phyloP scores from a whole-genome alignment of 2,113 vertebrate species.

The Cardinalis cardinalis region DNA sequence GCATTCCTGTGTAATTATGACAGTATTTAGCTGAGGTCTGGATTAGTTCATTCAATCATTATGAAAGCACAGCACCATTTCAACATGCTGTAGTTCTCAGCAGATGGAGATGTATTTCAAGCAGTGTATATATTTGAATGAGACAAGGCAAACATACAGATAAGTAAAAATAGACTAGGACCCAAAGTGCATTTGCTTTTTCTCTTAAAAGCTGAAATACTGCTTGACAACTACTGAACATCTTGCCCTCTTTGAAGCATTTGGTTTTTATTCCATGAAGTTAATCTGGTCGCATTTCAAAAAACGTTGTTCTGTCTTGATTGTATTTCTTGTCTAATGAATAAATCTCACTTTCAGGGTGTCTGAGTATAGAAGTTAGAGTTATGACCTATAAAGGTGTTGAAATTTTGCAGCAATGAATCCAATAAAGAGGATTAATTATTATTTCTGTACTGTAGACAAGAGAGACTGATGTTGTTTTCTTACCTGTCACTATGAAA shows the following conservation, averaged over 20 bases:
- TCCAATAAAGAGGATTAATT: neutral
- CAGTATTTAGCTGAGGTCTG: neutral
- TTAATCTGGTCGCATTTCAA: neutral
- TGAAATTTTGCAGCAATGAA: neutral
- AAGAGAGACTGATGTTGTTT: neutral
- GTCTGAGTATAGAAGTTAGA: neutral
- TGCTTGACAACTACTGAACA: neutral
- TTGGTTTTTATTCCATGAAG: neutral
- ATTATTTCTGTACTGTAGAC: neutral
- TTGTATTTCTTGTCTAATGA: neutral
- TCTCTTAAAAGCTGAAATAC: neutral
- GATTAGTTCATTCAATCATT: neutral
- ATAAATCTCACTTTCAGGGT: neutral
- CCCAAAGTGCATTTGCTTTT: neutral
- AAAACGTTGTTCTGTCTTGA: neutral
- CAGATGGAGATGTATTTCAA: neutral
- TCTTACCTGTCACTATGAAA: neutral
- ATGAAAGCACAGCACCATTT: neutral
- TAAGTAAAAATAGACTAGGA: neutral
- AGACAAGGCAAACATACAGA: neutral
- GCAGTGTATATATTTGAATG: neutral
- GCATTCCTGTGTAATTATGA: neutral
- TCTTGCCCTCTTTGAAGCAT: neutral
- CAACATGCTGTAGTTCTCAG: neutral
- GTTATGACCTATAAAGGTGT: neutral